Evolutionary conservation across 2,797 vertebrate species (phyloP).

Genomic region (Cryptoprocta ferox): DNA sequence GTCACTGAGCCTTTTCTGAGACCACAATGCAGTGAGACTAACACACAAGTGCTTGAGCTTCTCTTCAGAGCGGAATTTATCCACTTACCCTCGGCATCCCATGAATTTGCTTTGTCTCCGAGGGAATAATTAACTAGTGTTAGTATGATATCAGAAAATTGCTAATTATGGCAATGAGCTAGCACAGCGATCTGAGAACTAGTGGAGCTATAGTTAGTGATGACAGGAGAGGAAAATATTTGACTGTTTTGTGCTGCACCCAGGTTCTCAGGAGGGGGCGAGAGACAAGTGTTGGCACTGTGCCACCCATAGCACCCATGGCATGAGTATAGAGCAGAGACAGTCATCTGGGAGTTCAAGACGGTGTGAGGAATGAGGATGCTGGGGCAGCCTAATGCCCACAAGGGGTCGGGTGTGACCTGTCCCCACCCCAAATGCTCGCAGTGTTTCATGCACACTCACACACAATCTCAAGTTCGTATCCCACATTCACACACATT

Average conservation of each 20-base stretch:
- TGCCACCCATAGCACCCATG: background rate
- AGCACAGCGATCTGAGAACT: background rate
- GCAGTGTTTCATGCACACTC: background rate
- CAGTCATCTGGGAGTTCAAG: fast-evolving
- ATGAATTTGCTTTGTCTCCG: slow-evolving; percentile 11
- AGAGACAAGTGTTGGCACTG: fast-evolving
- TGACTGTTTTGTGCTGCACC: background rate
- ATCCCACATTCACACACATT: background rate
- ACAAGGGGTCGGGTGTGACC: too few relatives aligned
- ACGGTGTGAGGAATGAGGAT: background rate
- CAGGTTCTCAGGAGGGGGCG: background rate
- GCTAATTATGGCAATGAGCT: slow-evolving; percentile 57
- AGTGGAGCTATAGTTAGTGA: slow-evolving; percentile 37
- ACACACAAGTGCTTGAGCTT: background rate
- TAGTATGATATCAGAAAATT: slow-evolving; percentile 63
- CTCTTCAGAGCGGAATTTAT: background rate
- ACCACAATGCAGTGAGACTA: background rate
- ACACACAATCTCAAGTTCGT: background rate
- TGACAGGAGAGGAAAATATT: slow-evolving; percentile 51
- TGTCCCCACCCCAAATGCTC: background rate
- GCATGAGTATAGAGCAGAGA: background rate
- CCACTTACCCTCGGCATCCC: background rate
- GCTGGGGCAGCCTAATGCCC: too few relatives aligned
- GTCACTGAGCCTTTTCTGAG: background rate
- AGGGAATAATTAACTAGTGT: slow-evolving; percentile 66